Base-by-base conservation (phyloP, 2,888 invertebrate genomes). In the Acrocyrtus sp. region DNA sequence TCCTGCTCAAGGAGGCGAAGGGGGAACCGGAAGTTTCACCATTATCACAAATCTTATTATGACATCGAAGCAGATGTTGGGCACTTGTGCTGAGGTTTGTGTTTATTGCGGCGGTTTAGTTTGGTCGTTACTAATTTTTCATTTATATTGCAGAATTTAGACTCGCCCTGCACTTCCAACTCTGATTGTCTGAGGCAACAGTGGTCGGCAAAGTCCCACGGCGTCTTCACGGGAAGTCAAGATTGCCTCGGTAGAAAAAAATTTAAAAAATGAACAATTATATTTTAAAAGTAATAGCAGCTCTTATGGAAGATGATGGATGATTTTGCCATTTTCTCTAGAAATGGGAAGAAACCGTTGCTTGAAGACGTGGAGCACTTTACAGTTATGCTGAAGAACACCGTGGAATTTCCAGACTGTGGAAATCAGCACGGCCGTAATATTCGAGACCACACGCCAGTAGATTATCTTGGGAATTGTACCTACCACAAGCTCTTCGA, bases 11-110 rank as follows among this genome's bases (percentile, higher is more conserved):
- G 80, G 78, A 22, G 85, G 85, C 83, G 86, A 86, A 80, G 87
- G 86, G 1, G 47, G 47, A 21, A 53, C 72, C 21, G 75, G 75
- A 0, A 66, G 75, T 43, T 86, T 86, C 73, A 86, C 86, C 82
- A 84, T 86, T 22, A 84, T 84, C 67, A 86, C 87, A 27, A 86
- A 87, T 81, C 81, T 85, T 10, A 82, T 86, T 0, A 83, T 85
- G 17, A 86, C 86, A 19, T 82, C 83, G 19, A 83, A 84, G 66
- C 86, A 86, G 78, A 83, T 81, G n/a, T 82, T 83, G 45, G 82
- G 82, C 22, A 72, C 70, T 2, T 86, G 86, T 80, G 70, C 82
- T 27, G 85, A 85, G 82, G 83, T 83, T 78, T 58, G 77, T 29
- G 29, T 19, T 22, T 19, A 10, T n/a, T n/a, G 15, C 22, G 22